Conservation (phyloP, 2,113 vertebrate genomes). For the Osmerus mordax region DNA sequence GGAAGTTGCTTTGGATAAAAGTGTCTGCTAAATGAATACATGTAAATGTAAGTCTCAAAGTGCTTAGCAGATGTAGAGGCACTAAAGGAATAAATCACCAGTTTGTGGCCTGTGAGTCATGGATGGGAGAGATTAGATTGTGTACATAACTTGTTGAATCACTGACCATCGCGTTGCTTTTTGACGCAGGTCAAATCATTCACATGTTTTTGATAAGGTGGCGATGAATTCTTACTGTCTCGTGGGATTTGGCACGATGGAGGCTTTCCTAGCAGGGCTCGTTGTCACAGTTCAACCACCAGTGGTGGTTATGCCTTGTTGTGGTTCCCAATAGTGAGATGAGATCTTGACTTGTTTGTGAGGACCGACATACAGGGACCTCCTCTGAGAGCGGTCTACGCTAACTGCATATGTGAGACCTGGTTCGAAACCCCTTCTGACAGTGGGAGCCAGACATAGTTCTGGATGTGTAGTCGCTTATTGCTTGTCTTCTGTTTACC, state of each 20-base stretch:
- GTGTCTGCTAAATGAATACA: no score
- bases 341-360: neutral
- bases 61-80: no score
- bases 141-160: no score
- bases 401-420: neutral
- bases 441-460: neutral
- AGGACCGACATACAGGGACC: neutral
- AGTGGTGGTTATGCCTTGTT: neutral
- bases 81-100: no score
- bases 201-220: no score
- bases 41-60: no score
- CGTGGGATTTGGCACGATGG: neutral
- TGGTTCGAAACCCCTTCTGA: neutral
- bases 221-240: no score
- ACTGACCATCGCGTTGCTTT: no score
- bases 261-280: neutral
- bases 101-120: no score
- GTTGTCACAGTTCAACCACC: neutral
- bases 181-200: no score
- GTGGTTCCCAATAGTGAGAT: neutral
- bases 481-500: neutral
- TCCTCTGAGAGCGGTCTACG: constrained; percentile 1
- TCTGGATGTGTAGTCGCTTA: neutral
- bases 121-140: no score
- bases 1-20: no score